Evolutionary conservation across 1,140 invertebrate species (phyloP).

Genomic region (Tetramorium alpestre): DNA sequence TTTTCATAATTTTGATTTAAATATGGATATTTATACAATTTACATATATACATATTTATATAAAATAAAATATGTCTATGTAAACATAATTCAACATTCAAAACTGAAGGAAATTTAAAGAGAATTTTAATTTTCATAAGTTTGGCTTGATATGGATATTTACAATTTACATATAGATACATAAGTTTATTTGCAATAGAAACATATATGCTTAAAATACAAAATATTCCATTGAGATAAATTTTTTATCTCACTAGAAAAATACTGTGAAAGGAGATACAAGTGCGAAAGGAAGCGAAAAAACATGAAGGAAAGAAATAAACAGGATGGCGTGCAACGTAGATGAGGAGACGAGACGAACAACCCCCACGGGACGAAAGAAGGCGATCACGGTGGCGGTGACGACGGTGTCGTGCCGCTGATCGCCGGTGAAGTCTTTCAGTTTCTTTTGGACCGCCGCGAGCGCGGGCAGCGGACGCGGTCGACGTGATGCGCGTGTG

Average conservation of each 20-base stretch:
- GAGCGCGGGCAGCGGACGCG: conserved; percentile 66
- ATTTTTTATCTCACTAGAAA: not conserved
- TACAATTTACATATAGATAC: no score
- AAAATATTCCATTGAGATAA: not conserved
- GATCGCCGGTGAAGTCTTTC: conserved; percentile 71
- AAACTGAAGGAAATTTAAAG: no score
- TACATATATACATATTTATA: no score
- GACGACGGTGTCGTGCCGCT: not conserved
- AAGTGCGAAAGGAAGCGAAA: not conserved
- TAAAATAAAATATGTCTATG: no score
- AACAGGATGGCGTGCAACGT: not conserved
- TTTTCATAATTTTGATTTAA: no score
- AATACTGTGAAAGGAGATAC: not conserved
- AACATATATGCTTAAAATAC: no score
- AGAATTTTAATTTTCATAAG: no score
- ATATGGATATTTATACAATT: no score
- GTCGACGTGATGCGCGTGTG: conserved; percentile 62
- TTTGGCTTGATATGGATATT: no score
- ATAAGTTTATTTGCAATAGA: no score
- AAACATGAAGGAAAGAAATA: not conserved
- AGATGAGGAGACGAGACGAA: not conserved
- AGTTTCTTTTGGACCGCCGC: conserved; percentile 80
- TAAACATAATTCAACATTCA: no score
- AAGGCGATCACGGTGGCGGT: not conserved
- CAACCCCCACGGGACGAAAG: not conserved